Evolutionary conservation across 2,113 vertebrate genomes (phyloP), one percentile per base, ranked within the genome.

Genomic region (Dolichallabes microphthalmus): DNA sequence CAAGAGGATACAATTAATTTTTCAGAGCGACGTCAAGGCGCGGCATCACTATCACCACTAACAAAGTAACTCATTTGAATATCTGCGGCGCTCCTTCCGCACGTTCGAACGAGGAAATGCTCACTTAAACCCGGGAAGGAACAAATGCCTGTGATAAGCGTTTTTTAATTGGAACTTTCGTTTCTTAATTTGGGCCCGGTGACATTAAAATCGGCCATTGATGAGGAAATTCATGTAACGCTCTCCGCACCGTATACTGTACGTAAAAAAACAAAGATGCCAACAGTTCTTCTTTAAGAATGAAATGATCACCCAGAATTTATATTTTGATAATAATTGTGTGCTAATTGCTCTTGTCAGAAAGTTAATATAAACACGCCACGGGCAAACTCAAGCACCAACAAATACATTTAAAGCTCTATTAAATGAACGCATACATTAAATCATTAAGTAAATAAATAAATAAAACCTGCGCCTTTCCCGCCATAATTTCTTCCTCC

Each of bases 61-160:
- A 94, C 91, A 93, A 94, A 94, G 92, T 82, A 90, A 88, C 92
- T 93, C 88, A 94, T 95, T 93, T 94, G 90, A 94, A 95, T 94
- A 93, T 92, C 91, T 83, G 86, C 88, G 83, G 85, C 88, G 85
- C 90, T 92, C 90, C 92, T 90, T 89, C 85, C 87, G 88, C 86
- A 93, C 94, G 90, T 90, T 92, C 90, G 85, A 89, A 88, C 90
- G 90, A 93, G 90, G 87, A 91, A 93, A 92, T 89, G 88, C 91
- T 92, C 27, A 81, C 89, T 91, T 86, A 91, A 91, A 91, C 86
- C 13, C 78, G 83, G 79, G 68, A 68, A 68, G 75, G 82, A 88
- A 83, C 78, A 85, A 87, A 69, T 76, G 57, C 88, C 87, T 85
- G 84, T 86, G 90, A 92, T 92, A 91, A 92, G 91, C 89, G 91